These are phyloP conservation scores for Anoplophora glabripennis DNA, from an alignment of 1,140 invertebrate genomes.

Conservation along the genomic window DNA sequence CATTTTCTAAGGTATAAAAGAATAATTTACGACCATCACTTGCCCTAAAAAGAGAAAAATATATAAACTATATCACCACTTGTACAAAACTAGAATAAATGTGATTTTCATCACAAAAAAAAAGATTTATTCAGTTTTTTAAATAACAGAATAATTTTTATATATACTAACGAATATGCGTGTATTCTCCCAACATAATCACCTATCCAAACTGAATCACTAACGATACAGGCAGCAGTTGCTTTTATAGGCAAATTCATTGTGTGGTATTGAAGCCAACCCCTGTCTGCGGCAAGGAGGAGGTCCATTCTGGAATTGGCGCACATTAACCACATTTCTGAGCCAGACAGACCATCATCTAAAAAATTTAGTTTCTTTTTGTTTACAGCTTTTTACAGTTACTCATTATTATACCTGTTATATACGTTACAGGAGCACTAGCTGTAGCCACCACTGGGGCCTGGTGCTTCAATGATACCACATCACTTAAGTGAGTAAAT, in stretches of 20 bases:
- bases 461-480: slow-evolving; percentile 64
- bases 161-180: slow-evolving; percentile 64
- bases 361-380: slow-evolving; percentile 9
- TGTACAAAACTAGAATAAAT: neutral
- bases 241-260: slow-evolving; percentile 57
- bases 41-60: slow-evolving; percentile 45
- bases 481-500: slow-evolving; percentile 84
- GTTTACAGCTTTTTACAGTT: neutral
- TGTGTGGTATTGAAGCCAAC: slow-evolving; percentile 58
- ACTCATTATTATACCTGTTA: slow-evolving; percentile 38
- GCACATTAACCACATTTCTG: slow-evolving; percentile 70
- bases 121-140: neutral
- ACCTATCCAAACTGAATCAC: slow-evolving; percentile 78
- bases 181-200: slow-evolving; percentile 78
- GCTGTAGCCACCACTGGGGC: slow-evolving; percentile 57
- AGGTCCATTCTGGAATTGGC: slow-evolving; percentile 70
- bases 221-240: slow-evolving; percentile 66
- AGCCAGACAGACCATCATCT: slow-evolving; percentile 49
- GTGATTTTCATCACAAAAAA: neutral
- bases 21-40: slow-evolving; percentile 57
- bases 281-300: slow-evolving; percentile 57
- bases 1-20: slow-evolving; percentile 56
- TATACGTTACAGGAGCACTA: slow-evolving; percentile 45
- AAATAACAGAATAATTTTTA: slow-evolving; percentile 5
- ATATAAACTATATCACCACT: neutral